Conservation (phyloP, 2,113 vertebrate genomes). For the Mola mola region DNA sequence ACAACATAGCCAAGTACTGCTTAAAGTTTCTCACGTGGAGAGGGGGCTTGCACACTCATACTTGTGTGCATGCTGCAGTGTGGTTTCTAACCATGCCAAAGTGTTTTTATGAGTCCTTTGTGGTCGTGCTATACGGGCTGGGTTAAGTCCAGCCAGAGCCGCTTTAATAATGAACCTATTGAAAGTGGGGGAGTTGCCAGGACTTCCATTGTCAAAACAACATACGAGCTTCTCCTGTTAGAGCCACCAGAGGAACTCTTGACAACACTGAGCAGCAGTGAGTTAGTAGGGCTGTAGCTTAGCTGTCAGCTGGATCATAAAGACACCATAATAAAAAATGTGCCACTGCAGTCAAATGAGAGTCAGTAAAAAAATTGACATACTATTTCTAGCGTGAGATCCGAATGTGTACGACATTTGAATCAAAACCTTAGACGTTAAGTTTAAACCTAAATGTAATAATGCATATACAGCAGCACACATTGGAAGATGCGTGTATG, state of each 20-base stretch:
- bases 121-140: conserved; percentile 59
- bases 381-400: background rate
- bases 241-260: conserved; percentile 55
- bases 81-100: conserved; percentile 61
- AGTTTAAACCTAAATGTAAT: too few species aligned
- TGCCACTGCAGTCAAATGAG: background rate
- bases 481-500: too few species aligned
- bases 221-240: conserved; percentile 47
- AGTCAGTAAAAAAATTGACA: background rate
- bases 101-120: conserved; percentile 74
- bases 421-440: background rate
- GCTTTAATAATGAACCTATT: conserved; percentile 75
- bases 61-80: conserved; percentile 27
- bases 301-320: conserved; percentile 22
- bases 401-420: background rate
- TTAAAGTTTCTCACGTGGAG: conserved; percentile 31
- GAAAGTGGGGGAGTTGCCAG: conserved; percentile 63
- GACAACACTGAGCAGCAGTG: conserved; percentile 27
- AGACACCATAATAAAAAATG: background rate
- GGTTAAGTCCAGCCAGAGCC: conserved; percentile 58
- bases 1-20: conserved; percentile 50
- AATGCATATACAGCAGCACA: too few species aligned
- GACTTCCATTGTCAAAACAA: conserved; percentile 68
- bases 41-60: conserved; percentile 12
- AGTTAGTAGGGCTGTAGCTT: conserved; percentile 20